A percentile compares a stretch with the other conserved stretches of the same genome.
These are phyloP conservation scores for Danionella dracula DNA, from an alignment of 2,797 vertebrate genomes.

Conservation along the genomic window DNA sequence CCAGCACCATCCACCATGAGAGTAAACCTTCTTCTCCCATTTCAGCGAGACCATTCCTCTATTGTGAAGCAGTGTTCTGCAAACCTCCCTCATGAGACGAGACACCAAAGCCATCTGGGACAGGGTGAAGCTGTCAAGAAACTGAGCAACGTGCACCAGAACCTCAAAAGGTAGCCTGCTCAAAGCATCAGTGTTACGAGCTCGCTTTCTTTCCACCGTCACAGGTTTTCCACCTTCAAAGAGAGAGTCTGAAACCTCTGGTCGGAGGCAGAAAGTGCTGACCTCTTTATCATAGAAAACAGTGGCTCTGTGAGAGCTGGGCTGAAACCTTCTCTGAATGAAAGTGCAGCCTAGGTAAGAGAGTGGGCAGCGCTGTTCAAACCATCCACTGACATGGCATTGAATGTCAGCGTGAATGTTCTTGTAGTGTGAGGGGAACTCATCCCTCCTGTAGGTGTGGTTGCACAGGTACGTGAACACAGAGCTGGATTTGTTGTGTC, in stretches of 20 bases:
- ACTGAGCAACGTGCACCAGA: slow-evolving; percentile 81
- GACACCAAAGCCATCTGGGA: slow-evolving; percentile 91
- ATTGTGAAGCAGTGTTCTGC: slow-evolving; percentile 82
- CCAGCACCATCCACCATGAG: slow-evolving; percentile 47
- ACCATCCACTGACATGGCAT: slow-evolving; percentile 82
- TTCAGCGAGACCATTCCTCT: slow-evolving; percentile 86
- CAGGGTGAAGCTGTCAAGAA: slow-evolving; percentile 90
- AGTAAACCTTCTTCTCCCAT: slow-evolving; percentile 79
- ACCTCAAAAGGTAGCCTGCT: slow-evolving; percentile 83
- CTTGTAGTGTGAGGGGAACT: slow-evolving; percentile 85
- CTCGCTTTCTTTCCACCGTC: slow-evolving; percentile 36
- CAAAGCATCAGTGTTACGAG: slow-evolving; percentile 64
- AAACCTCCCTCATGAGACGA: slow-evolving; percentile 84
- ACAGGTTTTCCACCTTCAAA: slow-evolving; percentile 53
- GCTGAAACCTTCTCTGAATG: slow-evolving; percentile 78
- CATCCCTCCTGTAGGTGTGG: slow-evolving; percentile 83
- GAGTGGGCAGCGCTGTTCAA: slow-evolving; percentile 86
- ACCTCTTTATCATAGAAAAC: slow-evolving; percentile 71
- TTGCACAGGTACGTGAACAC: slow-evolving; percentile 87
- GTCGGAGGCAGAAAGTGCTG: slow-evolving; percentile 73
- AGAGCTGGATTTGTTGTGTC: slow-evolving; percentile 89
- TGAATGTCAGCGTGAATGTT: slow-evolving; percentile 91
- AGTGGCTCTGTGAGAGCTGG: slow-evolving; percentile 73
- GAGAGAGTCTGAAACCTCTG: slow-evolving; percentile 64
- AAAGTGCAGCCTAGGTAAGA: slow-evolving; percentile 91